phyloP scores from a whole-genome alignment of 2,113 vertebrate genomes.

The Phaethon lepturus region DNA sequence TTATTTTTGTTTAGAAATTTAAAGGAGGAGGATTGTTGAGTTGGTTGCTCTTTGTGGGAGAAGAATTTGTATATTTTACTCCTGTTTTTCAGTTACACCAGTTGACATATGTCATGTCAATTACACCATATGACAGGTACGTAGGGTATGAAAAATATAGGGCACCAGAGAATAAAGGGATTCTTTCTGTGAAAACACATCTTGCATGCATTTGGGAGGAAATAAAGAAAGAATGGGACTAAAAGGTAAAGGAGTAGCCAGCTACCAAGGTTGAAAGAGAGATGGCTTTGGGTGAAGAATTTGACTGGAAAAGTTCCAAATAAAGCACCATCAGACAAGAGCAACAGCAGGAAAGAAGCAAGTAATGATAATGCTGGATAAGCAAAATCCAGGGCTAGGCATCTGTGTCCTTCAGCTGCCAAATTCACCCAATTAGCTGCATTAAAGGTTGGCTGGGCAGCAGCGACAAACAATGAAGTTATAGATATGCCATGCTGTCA shows the following conservation, averaged over 20 bases:
- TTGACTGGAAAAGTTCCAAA: neutral
- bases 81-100: neutral
- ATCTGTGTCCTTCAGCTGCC: slow-evolving; percentile 2
- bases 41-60: neutral
- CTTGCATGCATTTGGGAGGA: neutral
- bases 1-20: neutral
- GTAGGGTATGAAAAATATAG: neutral
- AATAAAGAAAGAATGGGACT: neutral
- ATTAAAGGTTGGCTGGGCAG: neutral
- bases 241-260: neutral
- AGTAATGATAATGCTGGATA: neutral
- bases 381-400: neutral
- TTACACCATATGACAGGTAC: no score
- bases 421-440: neutral
- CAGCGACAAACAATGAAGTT: neutral
- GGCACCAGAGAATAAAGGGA: neutral
- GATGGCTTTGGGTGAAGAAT: neutral
- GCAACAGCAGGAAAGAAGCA: neutral
- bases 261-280: neutral
- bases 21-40: neutral
- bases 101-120: neutral
- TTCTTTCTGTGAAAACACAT: neutral
- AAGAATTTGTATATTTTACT: neutral
- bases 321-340: neutral
- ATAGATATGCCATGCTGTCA: neutral